Conservation (phyloP, 1,140 invertebrate species). For the Bemisia tabaci region DNA sequence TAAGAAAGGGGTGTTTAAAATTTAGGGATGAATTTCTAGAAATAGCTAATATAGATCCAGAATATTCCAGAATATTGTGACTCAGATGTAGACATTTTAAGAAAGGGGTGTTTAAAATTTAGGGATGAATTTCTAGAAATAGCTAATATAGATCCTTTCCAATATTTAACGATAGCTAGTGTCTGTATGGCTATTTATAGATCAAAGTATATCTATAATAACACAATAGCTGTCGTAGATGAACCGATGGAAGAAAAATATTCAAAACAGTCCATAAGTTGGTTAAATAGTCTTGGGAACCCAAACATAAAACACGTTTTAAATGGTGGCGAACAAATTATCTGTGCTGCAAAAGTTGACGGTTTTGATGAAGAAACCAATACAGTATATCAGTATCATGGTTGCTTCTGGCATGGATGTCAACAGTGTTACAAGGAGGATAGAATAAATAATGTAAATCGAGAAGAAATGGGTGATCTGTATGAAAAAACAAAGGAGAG, state of each 20-base stretch:
- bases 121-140: too few relatives aligned
- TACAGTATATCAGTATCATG: conserved; percentile 9
- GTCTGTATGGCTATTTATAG: conserved; percentile 10
- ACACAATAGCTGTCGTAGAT: conserved; percentile 4
- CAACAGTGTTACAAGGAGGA: conserved; percentile 5
- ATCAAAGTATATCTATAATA: conserved; percentile 5
- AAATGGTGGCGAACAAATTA: conserved; percentile 5
- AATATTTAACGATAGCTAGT: conserved; percentile 1
- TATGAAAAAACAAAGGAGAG: conserved; percentile 8
- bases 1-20: conserved; percentile 10
- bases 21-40: conserved; percentile 8
- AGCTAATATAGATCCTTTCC: conserved; percentile 9
- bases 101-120: too few relatives aligned
- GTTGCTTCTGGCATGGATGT: conserved; percentile 10
- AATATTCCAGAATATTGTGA: too few relatives aligned
- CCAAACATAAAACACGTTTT: conserved; percentile 3
- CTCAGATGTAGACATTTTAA: too few relatives aligned
- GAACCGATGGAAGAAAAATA: not conserved
- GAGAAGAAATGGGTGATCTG: conserved; percentile 6
- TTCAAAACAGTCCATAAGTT: conserved; percentile 6
- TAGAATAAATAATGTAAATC: conserved; percentile 6
- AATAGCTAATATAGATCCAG: conserved; percentile 7
- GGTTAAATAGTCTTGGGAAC: conserved; percentile 6
- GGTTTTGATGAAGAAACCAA: conserved; percentile 7
- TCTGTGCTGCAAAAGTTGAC: conserved; percentile 8